Evolutionary conservation across 2,113 vertebrate genomes (phyloP), one percentile per base, ranked within the genome.

Genomic region (Tiliqua scincoides): DNA sequence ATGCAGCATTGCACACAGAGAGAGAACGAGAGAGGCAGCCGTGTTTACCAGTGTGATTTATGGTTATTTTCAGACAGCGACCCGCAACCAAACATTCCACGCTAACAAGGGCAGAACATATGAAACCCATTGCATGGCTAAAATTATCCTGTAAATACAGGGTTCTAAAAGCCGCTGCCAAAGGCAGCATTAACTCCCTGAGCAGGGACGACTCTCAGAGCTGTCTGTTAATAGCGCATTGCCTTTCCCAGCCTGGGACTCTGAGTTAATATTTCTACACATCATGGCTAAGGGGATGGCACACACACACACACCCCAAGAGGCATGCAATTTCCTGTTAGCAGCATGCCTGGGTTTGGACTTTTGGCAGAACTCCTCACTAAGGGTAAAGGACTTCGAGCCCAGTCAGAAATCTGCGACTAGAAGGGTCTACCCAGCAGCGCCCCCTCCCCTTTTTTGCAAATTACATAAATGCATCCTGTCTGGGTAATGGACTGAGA

Each of bases 401-500:
- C 8, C 37, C 48, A 25, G 86, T 18, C 62, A 72, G 87, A 65
- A 67, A 80, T 72, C 57, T 27, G 32, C 72, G 52, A 8, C 70
- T 77, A 43, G 74, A 70, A n/a, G 79, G 76, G 68, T 73, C 79
- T 71, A 52, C 48, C 77, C n/a, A 12, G 32, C 79, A 61, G 62
- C 74, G 59, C 67, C 63, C 71, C 43, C 43, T 48, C 62, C 87
- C 85, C n/a, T n/a, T n/a, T 65, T 79, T 84, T 63, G 68, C 85
- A 92, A 92, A 90, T 87, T 80, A 92, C 85, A 79, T 83, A 84
- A 92, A 92, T 85, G 89, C 80, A 84, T 88, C 91, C 86, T 91
- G 89, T 79, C 87, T 84, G 85, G 68, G 85, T 89, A 91, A 92
- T 86, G 87, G 83, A 87, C 74, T 77, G 85, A 88, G 85, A 84